phyloP scores from a whole-genome alignment of 1,140 invertebrate species.

The Saccostrea glomerata region DNA sequence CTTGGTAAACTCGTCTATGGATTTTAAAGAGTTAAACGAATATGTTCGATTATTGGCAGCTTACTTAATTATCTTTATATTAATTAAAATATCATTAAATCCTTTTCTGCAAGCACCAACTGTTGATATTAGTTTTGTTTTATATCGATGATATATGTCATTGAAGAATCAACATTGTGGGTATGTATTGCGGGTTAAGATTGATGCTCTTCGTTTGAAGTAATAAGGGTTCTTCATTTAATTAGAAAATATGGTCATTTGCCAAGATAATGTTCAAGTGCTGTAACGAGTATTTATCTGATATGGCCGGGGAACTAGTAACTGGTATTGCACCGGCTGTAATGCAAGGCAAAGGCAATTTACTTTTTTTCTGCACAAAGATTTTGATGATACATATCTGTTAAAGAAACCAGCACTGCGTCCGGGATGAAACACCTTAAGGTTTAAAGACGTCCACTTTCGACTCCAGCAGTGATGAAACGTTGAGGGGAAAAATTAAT shows the following conservation, averaged over 20 bases:
- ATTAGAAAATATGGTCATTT: conserved; percentile 35
- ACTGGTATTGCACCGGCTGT: background rate
- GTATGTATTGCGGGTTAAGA: background rate
- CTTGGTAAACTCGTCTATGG: background rate
- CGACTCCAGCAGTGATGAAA: background rate
- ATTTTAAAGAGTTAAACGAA: background rate
- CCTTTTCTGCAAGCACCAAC: no score
- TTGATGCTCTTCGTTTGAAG: conserved; percentile 23
- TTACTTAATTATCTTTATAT: background rate
- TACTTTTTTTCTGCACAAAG: background rate
- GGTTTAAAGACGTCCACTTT: background rate
- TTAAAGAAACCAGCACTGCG: background rate
- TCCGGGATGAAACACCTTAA: background rate
- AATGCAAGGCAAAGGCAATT: background rate
- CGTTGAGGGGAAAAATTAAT: background rate
- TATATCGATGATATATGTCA: background rate
- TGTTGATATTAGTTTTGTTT: no score
- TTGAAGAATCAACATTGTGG: conserved; percentile 4
- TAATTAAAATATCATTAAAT: background rate
- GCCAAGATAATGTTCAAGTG: conserved; percentile 37
- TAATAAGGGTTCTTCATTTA: conserved; percentile 22
- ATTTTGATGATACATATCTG: conserved; percentile 16
- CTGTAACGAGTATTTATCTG: conserved; percentile 30
- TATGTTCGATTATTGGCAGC: conserved; percentile 1
- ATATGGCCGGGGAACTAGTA: background rate